Base-by-base conservation (phyloP, 2,888 invertebrate genomes). In the Cataglyphis albicans region DNA sequence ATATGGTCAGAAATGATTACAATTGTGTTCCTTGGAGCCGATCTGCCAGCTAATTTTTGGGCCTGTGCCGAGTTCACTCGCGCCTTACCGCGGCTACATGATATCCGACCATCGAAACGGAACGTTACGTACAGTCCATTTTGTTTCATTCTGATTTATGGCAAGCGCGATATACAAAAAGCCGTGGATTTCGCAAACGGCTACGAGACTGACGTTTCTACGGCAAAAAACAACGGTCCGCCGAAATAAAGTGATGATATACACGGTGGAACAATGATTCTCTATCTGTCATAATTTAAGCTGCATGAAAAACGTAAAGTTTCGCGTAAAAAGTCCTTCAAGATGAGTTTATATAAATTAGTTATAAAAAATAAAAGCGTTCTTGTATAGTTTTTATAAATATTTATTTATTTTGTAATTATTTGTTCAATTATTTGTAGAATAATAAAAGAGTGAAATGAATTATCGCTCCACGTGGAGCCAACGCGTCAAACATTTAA, bases 41-140 rank as follows among this genome's bases (percentile, higher is more conserved):
- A 81, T 87, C 82, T 82, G 89, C 85, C 87, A 86, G 87, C 87
- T 87, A 89, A 88, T 88, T 88, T 87, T 89, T 87, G 89, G 89
- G 89, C 72, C 81, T 74, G 85, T 83, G 88, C 89, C 88, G 88
- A 87, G 89, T 88, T 84, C 82, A 64, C 83, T 63, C 81, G 76
- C 59, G 48, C 38, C 76, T 81, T 35, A 48, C 38, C 82, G 59
- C 18, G 72, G 64, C 38, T 81, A 78, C 81, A 72, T 84, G 84
- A 89, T 88, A 86, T 73, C 57, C 67, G 74, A n/a, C 44, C 44
- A 67, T 84, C 86, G 86, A 86, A 88, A 89, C 83, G 85, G 82
- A 84, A 76, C 85, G 81, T 74, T 89, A 81, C 63, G 25, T 76
- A 85, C 55, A 82, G 72, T 76, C 68, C 76, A 83, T 81, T 89